phyloP scores from a whole-genome alignment of 2,113 vertebrate genomes.

The Coregonus clupeaformis region DNA sequence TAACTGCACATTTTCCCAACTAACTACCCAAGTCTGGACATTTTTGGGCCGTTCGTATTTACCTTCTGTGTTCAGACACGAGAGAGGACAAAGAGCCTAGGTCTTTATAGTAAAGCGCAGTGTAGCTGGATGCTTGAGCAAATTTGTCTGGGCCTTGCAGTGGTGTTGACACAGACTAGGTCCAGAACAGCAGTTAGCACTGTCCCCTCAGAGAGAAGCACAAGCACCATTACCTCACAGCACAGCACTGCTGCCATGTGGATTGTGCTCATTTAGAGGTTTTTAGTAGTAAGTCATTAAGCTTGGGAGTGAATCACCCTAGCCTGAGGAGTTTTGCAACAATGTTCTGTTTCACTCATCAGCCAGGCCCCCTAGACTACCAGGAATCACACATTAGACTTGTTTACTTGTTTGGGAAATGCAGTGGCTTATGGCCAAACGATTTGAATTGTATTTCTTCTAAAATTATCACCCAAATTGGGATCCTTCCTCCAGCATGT shows the following conservation, averaged over 20 bases:
- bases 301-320: conserved; percentile 60
- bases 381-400: too few relatives aligned
- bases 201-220: too few relatives aligned
- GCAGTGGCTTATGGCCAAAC: neutral
- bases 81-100: conserved; percentile 13
- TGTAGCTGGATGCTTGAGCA: conserved; percentile 6
- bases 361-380: conserved; percentile 4
- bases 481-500: neutral
- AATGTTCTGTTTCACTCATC: conserved; percentile 70
- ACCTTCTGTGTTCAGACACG: neutral
- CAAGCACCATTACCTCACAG: conserved; percentile 25
- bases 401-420: conserved; percentile 33
- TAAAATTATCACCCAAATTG: neutral
- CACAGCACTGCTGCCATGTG: conserved; percentile 6
- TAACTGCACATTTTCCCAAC: neutral
- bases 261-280: neutral
- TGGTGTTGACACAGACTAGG: conserved; percentile 20
- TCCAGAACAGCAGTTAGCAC: neutral
- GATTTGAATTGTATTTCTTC: too few relatives aligned
- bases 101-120: neutral
- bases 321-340: conserved; percentile 61
- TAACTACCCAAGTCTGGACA: neutral
- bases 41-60: neutral
- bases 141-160: conserved; percentile 1
- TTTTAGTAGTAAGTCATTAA: conserved; percentile 63